Evolutionary conservation across 1,140 invertebrate species (phyloP).

Genomic region (Pygmarrhopalites habei): DNA sequence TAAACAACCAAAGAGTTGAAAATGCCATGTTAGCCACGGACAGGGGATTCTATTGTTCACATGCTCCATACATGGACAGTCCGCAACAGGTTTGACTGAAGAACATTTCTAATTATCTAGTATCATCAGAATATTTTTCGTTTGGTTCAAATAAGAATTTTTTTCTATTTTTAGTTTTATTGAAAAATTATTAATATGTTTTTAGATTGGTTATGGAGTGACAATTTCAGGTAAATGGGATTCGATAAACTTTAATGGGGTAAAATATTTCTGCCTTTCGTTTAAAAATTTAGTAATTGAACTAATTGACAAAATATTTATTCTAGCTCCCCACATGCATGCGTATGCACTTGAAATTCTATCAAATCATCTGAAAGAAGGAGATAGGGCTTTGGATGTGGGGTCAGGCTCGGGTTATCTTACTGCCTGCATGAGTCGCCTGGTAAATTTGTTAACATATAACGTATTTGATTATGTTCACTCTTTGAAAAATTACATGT

Average conservation of each 20-base stretch:
- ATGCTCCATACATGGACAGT: constrained; percentile 65
- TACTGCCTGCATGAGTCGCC: constrained; percentile 55
- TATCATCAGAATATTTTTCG: constrained; percentile 75
- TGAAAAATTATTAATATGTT: constrained; percentile 49
- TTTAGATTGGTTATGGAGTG: constrained; percentile 72
- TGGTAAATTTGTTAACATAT: constrained; percentile 46
- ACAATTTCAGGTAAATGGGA: constrained; percentile 76
- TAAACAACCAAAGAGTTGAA: constrained; percentile 68
- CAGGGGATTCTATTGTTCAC: constrained; percentile 65
- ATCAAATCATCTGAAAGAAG: constrained; percentile 69
- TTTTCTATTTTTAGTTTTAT: constrained; percentile 86
- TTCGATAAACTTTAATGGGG: background rate
- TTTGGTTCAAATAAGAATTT: constrained; percentile 88
- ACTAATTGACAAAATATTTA: background rate
- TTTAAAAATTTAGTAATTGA: background rate
- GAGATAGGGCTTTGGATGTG: constrained; percentile 76
- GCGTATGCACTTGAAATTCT: constrained; percentile 87
- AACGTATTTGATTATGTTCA: constrained; percentile 1
- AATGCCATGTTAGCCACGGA: constrained; percentile 79
- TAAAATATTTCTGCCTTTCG: background rate
- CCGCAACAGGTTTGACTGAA: no score
- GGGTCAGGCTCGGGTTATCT: constrained; percentile 59
- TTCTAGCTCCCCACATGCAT: constrained; percentile 53
- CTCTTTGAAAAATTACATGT: background rate
- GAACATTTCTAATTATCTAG: no score